Percentiles rank a stretch among this genome's conserved stretches.
phyloP scores from a whole-genome alignment of 2,797 vertebrate species.

The Sternarchorhynchus goeldii region DNA sequence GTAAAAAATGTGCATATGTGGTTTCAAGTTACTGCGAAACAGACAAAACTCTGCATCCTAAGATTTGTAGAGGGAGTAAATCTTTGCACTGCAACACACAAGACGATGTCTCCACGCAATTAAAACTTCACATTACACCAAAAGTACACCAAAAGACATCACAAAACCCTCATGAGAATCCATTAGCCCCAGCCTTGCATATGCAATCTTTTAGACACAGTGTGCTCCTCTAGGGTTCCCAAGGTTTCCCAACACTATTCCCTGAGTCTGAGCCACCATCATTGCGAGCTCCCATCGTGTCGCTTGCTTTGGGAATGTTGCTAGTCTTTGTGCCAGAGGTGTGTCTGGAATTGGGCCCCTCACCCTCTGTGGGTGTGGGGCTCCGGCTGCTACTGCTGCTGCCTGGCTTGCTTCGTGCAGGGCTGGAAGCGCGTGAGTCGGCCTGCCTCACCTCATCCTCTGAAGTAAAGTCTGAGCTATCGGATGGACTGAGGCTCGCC shows the following conservation, averaged over 20 bases:
- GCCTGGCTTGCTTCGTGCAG: slow-evolving; percentile 77
- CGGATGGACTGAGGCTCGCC: slow-evolving; percentile 78
- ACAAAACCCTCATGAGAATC: slow-evolving; percentile 59
- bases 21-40: slow-evolving; percentile 24
- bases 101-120: slow-evolving; percentile 58
- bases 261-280: slow-evolving; percentile 63
- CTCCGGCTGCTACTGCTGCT: slow-evolving; percentile 66
- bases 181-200: slow-evolving; percentile 53
- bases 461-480: slow-evolving; percentile 89
- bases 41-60: slow-evolving; percentile 20
- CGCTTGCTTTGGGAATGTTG: slow-evolving; percentile 48
- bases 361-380: slow-evolving; percentile 62
- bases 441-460: slow-evolving; percentile 88
- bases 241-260: slow-evolving; percentile 12
- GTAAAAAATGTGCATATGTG: neutral
- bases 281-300: slow-evolving; percentile 55
- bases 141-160: slow-evolving; percentile 53
- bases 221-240: slow-evolving; percentile 30
- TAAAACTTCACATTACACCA: slow-evolving; percentile 56
- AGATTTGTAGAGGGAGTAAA: slow-evolving; percentile 46
- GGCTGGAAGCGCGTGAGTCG: slow-evolving; percentile 87
- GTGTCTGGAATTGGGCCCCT: slow-evolving; percentile 66
- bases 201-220: slow-evolving; percentile 34
- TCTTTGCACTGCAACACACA: slow-evolving; percentile 55
- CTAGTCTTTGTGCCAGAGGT: slow-evolving; percentile 68